A percentile compares a stretch with the other conserved stretches of the same genome.
Conservation (phyloP, 2,113 vertebrate genomes). For the Cyprinodon tularosa region DNA sequence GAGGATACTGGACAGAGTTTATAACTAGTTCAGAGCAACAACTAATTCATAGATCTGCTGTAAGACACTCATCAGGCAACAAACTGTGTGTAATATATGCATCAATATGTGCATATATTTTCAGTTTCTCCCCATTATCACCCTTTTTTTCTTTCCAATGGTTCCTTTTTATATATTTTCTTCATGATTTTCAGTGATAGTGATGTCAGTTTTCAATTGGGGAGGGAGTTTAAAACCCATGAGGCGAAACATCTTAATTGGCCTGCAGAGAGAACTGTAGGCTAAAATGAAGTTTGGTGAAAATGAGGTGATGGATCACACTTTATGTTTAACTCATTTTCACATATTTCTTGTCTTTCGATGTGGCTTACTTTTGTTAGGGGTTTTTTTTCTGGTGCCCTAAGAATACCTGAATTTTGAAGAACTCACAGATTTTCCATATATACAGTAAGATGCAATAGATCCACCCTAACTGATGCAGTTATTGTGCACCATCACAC, state of each 20-base stretch:
- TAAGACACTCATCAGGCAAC: slow-evolving; percentile 9
- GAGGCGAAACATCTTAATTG: slow-evolving; percentile 47
- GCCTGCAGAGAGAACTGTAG: slow-evolving; percentile 23
- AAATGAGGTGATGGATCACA: slow-evolving; percentile 67
- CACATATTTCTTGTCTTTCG: slow-evolving; percentile 19
- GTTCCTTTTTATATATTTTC: slow-evolving; percentile 1
- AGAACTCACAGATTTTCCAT: slow-evolving; percentile 31
- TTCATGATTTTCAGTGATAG: slow-evolving; percentile 48
- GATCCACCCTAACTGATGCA: slow-evolving; percentile 6
- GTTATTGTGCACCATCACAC: neutral
- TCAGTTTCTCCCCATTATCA: slow-evolving; percentile 49
- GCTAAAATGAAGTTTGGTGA: slow-evolving; percentile 46
- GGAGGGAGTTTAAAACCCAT: slow-evolving; percentile 35
- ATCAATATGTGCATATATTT: slow-evolving; percentile 72
- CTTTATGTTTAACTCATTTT: slow-evolving; percentile 52
- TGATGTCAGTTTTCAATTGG: slow-evolving; percentile 36
- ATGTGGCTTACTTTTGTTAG: slow-evolving; percentile 20
- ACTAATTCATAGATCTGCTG: slow-evolving; percentile 7
- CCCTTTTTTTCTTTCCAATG: slow-evolving; percentile 46
- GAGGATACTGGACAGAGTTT: slow-evolving; percentile 3
- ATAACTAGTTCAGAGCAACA: slow-evolving; percentile 12
- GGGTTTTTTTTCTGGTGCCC: slow-evolving; percentile 5
- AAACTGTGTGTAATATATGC: slow-evolving; percentile 47
- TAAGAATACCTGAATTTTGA: slow-evolving; percentile 34
- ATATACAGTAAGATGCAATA: slow-evolving; percentile 15